A percentile compares a stretch with the other conserved stretches of the same genome.
phyloP scores from a whole-genome alignment of 2,113 vertebrate species.

The Lichenostomus cassidix region DNA sequence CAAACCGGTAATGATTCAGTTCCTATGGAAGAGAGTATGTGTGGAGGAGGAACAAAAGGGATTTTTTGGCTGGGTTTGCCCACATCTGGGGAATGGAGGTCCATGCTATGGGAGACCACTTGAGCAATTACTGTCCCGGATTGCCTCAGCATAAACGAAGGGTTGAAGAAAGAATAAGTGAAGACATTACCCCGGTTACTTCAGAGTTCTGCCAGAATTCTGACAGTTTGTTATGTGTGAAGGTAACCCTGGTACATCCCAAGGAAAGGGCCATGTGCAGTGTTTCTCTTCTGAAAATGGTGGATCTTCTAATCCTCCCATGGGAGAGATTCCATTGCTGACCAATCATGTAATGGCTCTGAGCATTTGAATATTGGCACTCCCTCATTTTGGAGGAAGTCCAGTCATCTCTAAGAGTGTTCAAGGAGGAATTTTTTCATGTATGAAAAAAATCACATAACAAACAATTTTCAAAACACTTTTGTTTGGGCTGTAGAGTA shows the following conservation, averaged over 20 bases:
- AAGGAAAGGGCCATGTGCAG: background rate
- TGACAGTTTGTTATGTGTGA: background rate
- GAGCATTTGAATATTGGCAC: background rate
- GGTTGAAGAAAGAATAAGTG: background rate
- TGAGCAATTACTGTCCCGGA: background rate
- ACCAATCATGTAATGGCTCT: background rate
- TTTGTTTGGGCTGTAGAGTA: background rate
- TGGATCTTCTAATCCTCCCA: background rate
- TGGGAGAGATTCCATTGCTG: background rate
- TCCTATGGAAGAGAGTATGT: background rate
- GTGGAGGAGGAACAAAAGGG: fast-evolving
- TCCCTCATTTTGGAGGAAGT: background rate
- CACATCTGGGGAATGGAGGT: background rate
- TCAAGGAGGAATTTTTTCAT: background rate
- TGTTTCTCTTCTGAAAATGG: background rate
- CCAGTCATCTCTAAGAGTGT: background rate
- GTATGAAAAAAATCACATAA: background rate
- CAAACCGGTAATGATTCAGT: background rate
- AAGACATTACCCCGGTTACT: background rate
- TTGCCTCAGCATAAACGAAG: background rate
- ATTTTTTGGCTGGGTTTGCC: background rate
- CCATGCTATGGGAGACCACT: background rate
- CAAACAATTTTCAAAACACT: background rate
- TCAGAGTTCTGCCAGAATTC: background rate
- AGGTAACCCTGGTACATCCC: background rate